Evolutionary conservation across 2,888 invertebrate genomes (phyloP).

Genomic region (Agrochola lychnidis): DNA sequence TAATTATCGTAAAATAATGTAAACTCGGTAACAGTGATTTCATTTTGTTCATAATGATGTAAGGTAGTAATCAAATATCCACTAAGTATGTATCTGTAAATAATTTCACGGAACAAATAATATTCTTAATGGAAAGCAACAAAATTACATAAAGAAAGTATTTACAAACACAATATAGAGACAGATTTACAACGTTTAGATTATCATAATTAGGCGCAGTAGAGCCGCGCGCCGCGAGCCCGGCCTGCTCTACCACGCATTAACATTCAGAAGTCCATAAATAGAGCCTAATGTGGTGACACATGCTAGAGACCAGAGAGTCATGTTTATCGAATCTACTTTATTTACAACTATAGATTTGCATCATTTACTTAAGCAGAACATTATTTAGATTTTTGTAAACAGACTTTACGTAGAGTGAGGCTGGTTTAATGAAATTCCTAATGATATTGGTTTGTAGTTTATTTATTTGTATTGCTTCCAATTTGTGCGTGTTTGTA

Average conservation of each 20-base stretch:
- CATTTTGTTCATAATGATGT: neutral
- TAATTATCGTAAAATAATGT: neutral
- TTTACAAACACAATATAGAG: conserved; percentile 51
- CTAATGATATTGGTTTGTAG: conserved; percentile 15
- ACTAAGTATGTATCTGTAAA: conserved; percentile 5
- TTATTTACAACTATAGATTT: conserved; percentile 57
- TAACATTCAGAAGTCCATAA: conserved; percentile 58
- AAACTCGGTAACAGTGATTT: neutral
- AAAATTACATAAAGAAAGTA: conserved; percentile 36
- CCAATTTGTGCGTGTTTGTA: conserved; percentile 32
- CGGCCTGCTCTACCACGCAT: conserved; percentile 21
- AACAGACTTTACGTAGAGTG: conserved; percentile 29
- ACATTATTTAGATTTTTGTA: conserved; percentile 51
- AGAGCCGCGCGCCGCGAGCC: conserved; percentile 2
- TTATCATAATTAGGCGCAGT: conserved; percentile 58
- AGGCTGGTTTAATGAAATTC: conserved; percentile 16
- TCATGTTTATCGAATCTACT: conserved; percentile 33
- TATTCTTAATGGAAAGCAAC: conserved; percentile 36
- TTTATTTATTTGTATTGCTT: conserved; percentile 37
- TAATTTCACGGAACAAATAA: conserved; percentile 30
- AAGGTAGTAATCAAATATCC: conserved; percentile 18
- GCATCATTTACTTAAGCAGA: conserved; percentile 51
- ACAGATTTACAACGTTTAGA: conserved; percentile 55
- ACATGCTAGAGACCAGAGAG: conserved; percentile 8
- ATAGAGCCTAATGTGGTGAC: conserved; percentile 49